Conservation (phyloP, 2,888 invertebrate genomes). For the Arenicola marina region DNA sequence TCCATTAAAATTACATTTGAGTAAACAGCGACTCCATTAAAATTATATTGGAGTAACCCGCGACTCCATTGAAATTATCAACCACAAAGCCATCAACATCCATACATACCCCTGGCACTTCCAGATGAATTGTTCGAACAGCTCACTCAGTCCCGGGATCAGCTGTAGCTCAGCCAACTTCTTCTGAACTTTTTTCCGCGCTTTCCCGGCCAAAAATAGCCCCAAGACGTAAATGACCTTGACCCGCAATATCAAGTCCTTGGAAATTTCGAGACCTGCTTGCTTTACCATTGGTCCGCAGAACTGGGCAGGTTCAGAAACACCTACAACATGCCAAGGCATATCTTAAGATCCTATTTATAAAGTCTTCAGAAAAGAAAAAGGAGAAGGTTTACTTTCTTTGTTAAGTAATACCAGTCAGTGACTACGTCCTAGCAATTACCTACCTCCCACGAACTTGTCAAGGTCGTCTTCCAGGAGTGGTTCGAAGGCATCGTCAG, state of each 20-base stretch:
- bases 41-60: too few relatives aligned
- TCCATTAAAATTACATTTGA: neutral
- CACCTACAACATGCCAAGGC: constrained; percentile 46
- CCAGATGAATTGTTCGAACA: constrained; percentile 62
- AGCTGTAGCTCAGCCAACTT: constrained; percentile 59
- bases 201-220: constrained; percentile 60
- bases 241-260: constrained; percentile 57
- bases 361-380: neutral
- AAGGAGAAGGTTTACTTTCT: neutral
- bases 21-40: neutral
- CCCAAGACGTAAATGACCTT: constrained; percentile 61
- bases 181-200: constrained; percentile 60
- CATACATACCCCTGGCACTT: constrained; percentile 57
- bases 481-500: constrained; percentile 50
- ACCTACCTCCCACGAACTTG: constrained; percentile 54
- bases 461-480: constrained; percentile 51
- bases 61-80: neutral
- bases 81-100: neutral
- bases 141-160: constrained; percentile 58
- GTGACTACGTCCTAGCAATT: too few relatives aligned
- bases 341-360: neutral
- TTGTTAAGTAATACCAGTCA: neutral
- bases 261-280: constrained; percentile 54
- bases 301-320: constrained; percentile 49
- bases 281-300: constrained; percentile 52